Base-by-base conservation (phyloP, 2,113 vertebrate species). In the Sapajus apella region DNA sequence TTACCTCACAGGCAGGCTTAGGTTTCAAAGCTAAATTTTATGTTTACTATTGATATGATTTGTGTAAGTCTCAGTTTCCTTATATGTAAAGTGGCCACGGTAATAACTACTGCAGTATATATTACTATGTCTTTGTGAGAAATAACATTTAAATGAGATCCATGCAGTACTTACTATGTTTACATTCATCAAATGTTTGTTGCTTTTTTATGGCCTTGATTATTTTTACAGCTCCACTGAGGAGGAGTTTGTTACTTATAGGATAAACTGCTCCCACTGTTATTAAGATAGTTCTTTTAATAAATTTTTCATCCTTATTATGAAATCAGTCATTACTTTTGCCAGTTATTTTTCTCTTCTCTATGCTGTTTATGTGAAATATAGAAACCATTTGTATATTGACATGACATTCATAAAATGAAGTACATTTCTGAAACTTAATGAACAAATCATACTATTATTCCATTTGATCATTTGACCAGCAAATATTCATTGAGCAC, bases 31-130 rank as follows among this genome's bases (percentile, higher is more conserved):
- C n/a, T 76, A 52, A 47, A 79, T 79, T 66, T 77, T 64, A 52
- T 25, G 30, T 12, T 35, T 73, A 72, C 1, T 56, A 64, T 8
- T 18, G 21, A n/a, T 20, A 37, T 35, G 16, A 45, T 70, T 96
- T 87, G 45, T 82, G 50, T 91, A 40, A 52, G 47, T 80, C 25
- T 95, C 82, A 77, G 30, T 90, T 96, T 98, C 37, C 82, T 95
- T 56, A 80, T 87, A 96, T 97, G 66, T 94, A 96, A 95, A 98
- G 97, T 90, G 16, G 35, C 35, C 45, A 55, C 73, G 58, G 2
- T 95, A 88, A 76, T 87, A 84, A 37, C 30, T 94, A 52, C 11
- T 47, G 64, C 5, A 87, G 47, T 90, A 21, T 1, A 43, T 17
- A 40, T 30, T 73, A 13, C 16, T 56, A 8, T 81, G 40, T n/a